A percentile compares a stretch with the other conserved stretches of the same genome.
Evolutionary conservation across 53 echinoderm and acorn worm species (phyloP).

Genomic region (Actinopyga echinites): DNA sequence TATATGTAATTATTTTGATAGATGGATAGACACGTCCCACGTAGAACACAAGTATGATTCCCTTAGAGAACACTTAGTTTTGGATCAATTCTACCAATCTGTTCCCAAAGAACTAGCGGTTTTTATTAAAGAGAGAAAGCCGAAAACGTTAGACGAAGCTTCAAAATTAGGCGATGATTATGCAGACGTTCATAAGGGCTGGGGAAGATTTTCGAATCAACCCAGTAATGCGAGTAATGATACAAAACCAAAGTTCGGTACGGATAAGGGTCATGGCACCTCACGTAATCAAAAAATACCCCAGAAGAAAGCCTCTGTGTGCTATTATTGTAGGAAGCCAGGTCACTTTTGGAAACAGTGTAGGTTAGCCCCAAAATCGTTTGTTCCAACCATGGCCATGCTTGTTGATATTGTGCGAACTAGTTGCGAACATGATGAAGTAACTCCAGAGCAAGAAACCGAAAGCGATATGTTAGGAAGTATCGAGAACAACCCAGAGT

Average conservation of each 20-base stretch:
- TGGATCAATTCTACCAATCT: no score
- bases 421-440: background rate
- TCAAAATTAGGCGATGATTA: slow-evolving; percentile 35
- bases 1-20: slow-evolving; percentile 32
- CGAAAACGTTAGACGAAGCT: background rate
- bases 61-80: no score
- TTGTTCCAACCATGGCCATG: slow-evolving; percentile 27
- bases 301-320: background rate
- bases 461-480: no score
- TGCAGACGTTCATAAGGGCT: background rate
- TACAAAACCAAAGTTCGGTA: background rate
- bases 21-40: slow-evolving; percentile 26
- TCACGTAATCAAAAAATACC: no score
- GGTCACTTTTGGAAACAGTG: slow-evolving; percentile 23
- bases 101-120: background rate
- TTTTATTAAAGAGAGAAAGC: slow-evolving; percentile 38
- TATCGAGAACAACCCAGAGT: background rate
- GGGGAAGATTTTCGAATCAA: background rate
- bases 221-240: background rate
- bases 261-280: background rate
- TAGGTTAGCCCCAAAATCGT: slow-evolving; percentile 5
- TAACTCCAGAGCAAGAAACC: no score
- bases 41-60: background rate
- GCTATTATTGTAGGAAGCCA: background rate
- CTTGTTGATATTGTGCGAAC: background rate